A percentile compares a stretch with the other conserved stretches of the same genome.
phyloP scores from a whole-genome alignment of 2,113 vertebrate species.

The Labrus mixtus region DNA sequence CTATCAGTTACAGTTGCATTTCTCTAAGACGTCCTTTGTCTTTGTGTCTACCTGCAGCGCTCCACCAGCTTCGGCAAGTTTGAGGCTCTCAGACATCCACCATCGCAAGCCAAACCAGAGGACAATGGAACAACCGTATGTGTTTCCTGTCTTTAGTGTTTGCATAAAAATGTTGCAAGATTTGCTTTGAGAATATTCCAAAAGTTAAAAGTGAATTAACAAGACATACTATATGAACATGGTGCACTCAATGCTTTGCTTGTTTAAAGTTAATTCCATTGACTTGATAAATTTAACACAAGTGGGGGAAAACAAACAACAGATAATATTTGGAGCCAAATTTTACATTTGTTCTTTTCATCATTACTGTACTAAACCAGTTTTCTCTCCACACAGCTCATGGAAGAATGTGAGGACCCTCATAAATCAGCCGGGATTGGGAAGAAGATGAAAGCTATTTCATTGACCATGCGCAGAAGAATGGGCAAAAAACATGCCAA shows the following conservation, averaged over 20 bases:
- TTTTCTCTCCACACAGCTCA: slow-evolving; percentile 78
- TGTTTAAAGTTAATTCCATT: no score
- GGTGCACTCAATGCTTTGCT: no score
- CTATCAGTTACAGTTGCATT: not conserved
- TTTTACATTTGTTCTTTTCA: no score
- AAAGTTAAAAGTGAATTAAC: no score
- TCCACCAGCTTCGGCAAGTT: slow-evolving; percentile 92
- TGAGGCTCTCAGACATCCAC: slow-evolving; percentile 84
- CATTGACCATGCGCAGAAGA: slow-evolving; percentile 94
- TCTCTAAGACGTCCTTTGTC: slow-evolving; percentile 1
- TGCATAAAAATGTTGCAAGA: not conserved
- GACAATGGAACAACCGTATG: slow-evolving; percentile 81
- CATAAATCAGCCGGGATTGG: slow-evolving; percentile 87
- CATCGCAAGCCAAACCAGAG: slow-evolving; percentile 80
- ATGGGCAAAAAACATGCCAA: slow-evolving; percentile 92
- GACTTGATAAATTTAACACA: no score
- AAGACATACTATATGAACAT: no score
- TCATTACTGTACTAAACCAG: not conserved
- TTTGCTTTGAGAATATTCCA: no score
- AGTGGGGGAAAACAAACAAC: no score
- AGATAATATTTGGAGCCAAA: no score
- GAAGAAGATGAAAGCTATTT: slow-evolving; percentile 96
- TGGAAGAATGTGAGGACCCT: slow-evolving; percentile 85
- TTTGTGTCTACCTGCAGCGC: slow-evolving; percentile 80
- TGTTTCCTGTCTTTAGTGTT: not conserved